Evolutionary conservation across 30 jellyfish, hydroid and myxozoan species (phyloP).

Genomic region (Aurelia aurita): DNA sequence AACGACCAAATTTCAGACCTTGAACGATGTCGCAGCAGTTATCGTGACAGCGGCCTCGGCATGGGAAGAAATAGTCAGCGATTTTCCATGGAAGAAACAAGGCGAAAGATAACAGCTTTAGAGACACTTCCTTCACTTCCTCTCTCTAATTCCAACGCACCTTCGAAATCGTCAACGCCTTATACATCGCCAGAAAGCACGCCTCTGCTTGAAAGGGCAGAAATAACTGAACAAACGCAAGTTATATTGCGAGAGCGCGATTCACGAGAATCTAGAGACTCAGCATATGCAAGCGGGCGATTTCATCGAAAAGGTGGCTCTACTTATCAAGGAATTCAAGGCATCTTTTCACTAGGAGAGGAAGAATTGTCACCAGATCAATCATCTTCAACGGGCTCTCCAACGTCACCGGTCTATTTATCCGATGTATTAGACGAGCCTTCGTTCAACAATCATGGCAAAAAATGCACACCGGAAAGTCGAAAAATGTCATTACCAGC

Average conservation of each 20-base stretch:
- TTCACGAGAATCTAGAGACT: conserved; percentile 75
- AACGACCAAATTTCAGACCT: conserved; percentile 19
- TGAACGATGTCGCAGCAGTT: conserved; percentile 44
- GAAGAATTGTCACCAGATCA: conserved; percentile 61
- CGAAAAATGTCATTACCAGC: conserved; percentile 80
- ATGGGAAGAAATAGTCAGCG: conserved; percentile 74
- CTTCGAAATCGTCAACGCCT: conserved; percentile 60
- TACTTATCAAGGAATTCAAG: conserved; percentile 38
- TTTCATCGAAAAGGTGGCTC: conserved; percentile 52
- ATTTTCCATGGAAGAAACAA: conserved; percentile 54
- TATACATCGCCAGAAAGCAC: conserved; percentile 66
- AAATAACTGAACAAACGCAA: conserved; percentile 15
- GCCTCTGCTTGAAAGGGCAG: conserved; percentile 58
- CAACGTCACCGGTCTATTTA: conserved; percentile 66
- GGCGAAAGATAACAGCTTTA: conserved; percentile 64
- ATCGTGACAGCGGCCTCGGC: conserved; percentile 65
- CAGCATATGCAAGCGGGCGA: conserved; percentile 95
- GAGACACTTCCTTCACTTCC: conserved; percentile 45
- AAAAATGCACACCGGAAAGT: conserved; percentile 18
- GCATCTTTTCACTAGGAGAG: conserved; percentile 47
- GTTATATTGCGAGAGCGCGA: conserved; percentile 72
- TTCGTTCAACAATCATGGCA: conserved; percentile 45
- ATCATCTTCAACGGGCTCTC: conserved; percentile 27
- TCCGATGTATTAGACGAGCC: conserved; percentile 88
- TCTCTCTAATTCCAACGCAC: conserved; percentile 3